phyloP scores from a whole-genome alignment of 2,888 invertebrate species.

The Caenorhabditis sulstoni region DNA sequence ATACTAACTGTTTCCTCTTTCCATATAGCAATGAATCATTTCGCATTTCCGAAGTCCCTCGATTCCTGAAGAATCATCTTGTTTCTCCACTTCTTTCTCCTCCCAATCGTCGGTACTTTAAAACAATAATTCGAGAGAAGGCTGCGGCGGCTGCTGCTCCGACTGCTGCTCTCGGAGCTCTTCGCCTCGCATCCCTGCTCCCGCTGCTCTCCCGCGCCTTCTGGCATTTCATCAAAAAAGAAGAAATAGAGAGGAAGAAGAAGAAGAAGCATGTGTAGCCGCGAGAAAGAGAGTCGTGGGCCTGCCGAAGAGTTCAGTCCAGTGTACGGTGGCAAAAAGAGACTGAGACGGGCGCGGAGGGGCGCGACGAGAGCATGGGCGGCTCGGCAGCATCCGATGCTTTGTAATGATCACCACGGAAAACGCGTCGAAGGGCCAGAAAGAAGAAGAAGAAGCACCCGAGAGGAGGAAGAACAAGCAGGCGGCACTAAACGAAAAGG shows the following conservation, averaged over 20 bases:
- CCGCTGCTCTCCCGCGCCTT: constrained; percentile 14
- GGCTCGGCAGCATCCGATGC: constrained; percentile 14
- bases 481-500: no score
- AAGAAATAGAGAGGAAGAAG: constrained; percentile 16
- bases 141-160: neutral
- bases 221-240: constrained; percentile 41
- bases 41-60: neutral
- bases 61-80: neutral
- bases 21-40: constrained; percentile 23
- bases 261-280: constrained; percentile 34
- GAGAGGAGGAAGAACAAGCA: neutral
- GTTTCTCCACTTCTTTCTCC: constrained; percentile 2
- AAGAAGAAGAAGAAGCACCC: neutral
- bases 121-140: constrained; percentile 26
- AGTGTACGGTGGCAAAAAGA: constrained; percentile 35
- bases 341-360: constrained; percentile 7
- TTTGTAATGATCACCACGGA: constrained; percentile 32
- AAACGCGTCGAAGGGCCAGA: neutral
- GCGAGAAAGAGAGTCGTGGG: constrained; percentile 13
- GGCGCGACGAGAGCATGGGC: constrained; percentile 37
- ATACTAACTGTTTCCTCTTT: neutral
- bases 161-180: constrained; percentile 4
- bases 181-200: constrained; percentile 2
- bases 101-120: constrained; percentile 31
- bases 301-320: constrained; percentile 27